phyloP scores from a whole-genome alignment of 2,113 vertebrate species.

The Pao palembangensis region DNA sequence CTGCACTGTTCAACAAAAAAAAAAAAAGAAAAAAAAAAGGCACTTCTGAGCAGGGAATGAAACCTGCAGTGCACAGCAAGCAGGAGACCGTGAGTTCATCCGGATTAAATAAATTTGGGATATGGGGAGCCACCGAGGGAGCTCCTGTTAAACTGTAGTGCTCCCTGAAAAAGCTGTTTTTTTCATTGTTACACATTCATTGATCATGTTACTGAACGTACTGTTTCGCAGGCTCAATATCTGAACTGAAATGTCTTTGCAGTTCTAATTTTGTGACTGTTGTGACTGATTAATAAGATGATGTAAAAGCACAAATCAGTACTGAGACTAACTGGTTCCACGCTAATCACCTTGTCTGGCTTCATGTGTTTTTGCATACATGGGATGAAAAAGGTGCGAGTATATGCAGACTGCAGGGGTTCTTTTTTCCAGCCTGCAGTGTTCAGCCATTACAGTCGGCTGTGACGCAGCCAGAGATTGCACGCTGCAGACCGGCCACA shows the following conservation, averaged over 20 bases:
- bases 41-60: conserved; percentile 18
- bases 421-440: conserved; percentile 54
- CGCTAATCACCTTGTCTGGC: neutral
- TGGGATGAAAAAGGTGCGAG: conserved; percentile 18
- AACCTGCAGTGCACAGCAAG: too few relatives aligned
- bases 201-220: conserved; percentile 17
- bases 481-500: conserved; percentile 64
- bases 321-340: neutral
- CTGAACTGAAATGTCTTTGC: neutral
- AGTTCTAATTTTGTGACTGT: conserved; percentile 1
- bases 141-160: conserved; percentile 15
- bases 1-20: conserved; percentile 27
- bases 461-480: conserved; percentile 63
- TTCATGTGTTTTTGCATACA: neutral
- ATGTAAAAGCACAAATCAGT: neutral
- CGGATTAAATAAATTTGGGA: conserved; percentile 61
- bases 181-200: conserved; percentile 12
- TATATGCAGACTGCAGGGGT: conserved; percentile 40
- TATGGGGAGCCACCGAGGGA: conserved; percentile 31
- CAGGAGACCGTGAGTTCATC: conserved; percentile 44
- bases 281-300: neutral
- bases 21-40: conserved; percentile 55
- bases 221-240: neutral
- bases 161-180: conserved; percentile 14
- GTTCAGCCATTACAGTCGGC: conserved; percentile 57